Evolutionary conservation across 1,140 invertebrate genomes (phyloP).

Genomic region (Drosophila sucinea): DNA sequence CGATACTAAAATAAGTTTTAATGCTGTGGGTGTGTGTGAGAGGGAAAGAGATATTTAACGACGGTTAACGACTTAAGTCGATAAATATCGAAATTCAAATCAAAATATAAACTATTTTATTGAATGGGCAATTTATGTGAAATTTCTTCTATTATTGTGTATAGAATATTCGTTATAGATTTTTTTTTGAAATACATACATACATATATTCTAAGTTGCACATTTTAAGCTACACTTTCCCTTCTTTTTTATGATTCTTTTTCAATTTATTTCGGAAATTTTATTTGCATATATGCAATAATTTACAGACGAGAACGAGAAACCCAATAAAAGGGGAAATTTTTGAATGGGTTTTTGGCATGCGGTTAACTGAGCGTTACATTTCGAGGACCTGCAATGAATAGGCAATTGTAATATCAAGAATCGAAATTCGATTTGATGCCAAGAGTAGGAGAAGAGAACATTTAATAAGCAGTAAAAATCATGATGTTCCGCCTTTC

Average conservation of each 20-base stretch:
- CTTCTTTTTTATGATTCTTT: conserved; percentile 12
- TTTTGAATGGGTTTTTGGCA: conserved; percentile 30
- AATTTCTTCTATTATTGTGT: background rate
- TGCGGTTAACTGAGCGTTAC: conserved; percentile 35
- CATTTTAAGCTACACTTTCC: background rate
- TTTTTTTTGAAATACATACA: background rate
- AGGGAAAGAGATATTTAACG: too few relatives aligned
- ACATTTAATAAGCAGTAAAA: conserved; percentile 77
- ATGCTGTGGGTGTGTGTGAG: too few relatives aligned
- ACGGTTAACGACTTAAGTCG: too few relatives aligned
- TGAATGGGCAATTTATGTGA: too few relatives aligned
- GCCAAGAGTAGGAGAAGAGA: conserved; percentile 15
- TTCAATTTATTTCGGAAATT: conserved; percentile 52
- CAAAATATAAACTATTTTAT: too few relatives aligned
- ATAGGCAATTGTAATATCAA: conserved; percentile 29
- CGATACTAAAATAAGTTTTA: too few relatives aligned
- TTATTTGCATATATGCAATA: conserved; percentile 68
- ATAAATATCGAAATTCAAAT: too few relatives aligned
- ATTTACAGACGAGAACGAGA: conserved; percentile 46
- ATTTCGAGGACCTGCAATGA: conserved; percentile 31
- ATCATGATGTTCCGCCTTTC: background rate
- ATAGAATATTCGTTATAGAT: background rate
- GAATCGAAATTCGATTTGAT: conserved; percentile 8
- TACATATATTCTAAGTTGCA: background rate
- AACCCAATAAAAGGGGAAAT: conserved; percentile 9